phyloP scores from a whole-genome alignment of 2,797 vertebrate genomes.

The Nannoperca australis region DNA sequence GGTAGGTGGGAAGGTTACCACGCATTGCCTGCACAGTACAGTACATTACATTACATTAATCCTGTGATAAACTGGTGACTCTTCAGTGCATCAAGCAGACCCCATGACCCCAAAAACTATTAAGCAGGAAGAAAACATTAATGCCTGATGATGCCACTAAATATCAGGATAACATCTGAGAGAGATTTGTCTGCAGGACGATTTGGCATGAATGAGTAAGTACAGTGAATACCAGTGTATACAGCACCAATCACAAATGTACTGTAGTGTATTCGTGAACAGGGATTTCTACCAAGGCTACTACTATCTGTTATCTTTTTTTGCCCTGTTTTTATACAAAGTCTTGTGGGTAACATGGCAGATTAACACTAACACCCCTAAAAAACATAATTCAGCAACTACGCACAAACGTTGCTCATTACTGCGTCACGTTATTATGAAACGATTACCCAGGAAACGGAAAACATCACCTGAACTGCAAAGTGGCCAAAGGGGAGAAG shows the following conservation, averaged over 20 bases:
- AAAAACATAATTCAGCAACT: neutral
- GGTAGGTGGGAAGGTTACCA: neutral
- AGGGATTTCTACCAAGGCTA: neutral
- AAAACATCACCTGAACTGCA: slow-evolving; percentile 34
- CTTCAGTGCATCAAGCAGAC: neutral
- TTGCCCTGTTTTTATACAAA: neutral
- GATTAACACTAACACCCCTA: neutral
- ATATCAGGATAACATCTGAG: neutral
- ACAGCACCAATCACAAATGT: neutral
- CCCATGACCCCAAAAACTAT: slow-evolving; percentile 6
- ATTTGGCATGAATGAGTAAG: neutral
- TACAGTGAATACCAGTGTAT: slow-evolving; percentile 5
- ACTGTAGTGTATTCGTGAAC: neutral
- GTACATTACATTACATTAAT: too few relatives aligned
- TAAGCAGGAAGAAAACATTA: neutral
- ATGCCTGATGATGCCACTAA: neutral
- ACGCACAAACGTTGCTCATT: neutral
- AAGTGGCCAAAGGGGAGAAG: slow-evolving; percentile 37
- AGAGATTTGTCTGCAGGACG: neutral
- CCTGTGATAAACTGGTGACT: slow-evolving; percentile 22
- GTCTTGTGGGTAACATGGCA: neutral
- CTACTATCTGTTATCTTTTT: neutral
- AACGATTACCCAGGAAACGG: slow-evolving; percentile 56
- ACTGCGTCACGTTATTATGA: slow-evolving; percentile 6
- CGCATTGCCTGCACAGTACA: slow-evolving; percentile 3